Evolutionary conservation across 1,140 invertebrate genomes (phyloP).

Genomic region (Pseudomyrmex flavicornis): DNA sequence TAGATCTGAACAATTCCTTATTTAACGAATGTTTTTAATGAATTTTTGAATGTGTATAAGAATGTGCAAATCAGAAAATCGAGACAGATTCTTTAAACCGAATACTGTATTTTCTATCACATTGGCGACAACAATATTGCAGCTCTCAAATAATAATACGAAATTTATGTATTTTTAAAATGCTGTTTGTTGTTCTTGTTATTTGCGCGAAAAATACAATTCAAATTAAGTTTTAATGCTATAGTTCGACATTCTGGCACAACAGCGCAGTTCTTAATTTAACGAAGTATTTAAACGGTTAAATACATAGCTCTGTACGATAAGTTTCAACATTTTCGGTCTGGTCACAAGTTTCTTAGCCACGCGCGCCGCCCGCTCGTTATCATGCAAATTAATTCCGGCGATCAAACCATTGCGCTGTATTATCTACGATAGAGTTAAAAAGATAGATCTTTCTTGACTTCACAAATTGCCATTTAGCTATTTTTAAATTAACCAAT

Average conservation of each 20-base stretch:
- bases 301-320: conserved; percentile 61
- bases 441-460: conserved; percentile 73
- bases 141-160: conserved; percentile 43
- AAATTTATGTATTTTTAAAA: conserved; percentile 34
- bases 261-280: background rate
- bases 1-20: conserved; percentile 13
- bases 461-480: conserved; percentile 72
- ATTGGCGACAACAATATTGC: conserved; percentile 9
- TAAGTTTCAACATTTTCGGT: conserved; percentile 57
- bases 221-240: conserved; percentile 10
- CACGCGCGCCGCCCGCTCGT: conserved; percentile 37
- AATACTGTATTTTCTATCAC: conserved; percentile 8
- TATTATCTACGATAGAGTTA: conserved; percentile 8
- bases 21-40: conserved; percentile 46
- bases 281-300: background rate
- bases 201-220: background rate
- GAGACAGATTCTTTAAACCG: conserved; percentile 9
- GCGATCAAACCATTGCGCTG: conserved; percentile 55
- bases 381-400: conserved; percentile 69
- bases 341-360: conserved; percentile 35
- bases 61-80: conserved; percentile 36
- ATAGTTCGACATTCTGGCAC: background rate
- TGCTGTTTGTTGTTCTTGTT: conserved; percentile 17
- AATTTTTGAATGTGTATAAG: background rate
- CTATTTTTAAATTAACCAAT: conserved; percentile 5